A percentile compares a stretch with the other conserved stretches of the same genome.
Conservation (phyloP, 2,797 vertebrate species). For the Gymnocypris eckloni region DNA sequence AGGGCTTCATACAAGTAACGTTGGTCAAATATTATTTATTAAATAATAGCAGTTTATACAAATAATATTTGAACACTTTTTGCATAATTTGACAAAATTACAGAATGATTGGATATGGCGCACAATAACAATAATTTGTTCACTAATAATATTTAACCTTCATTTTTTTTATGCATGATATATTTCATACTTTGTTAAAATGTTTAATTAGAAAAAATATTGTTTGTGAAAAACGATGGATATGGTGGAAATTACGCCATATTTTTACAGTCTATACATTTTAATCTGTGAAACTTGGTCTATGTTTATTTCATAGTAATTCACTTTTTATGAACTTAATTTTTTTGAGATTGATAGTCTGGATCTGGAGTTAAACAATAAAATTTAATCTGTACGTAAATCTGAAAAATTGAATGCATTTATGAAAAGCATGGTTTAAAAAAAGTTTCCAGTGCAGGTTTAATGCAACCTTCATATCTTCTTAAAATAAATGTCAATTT, state of each 20-base stretch:
- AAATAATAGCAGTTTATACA: background rate
- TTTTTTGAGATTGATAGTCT: background rate
- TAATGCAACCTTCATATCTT: background rate
- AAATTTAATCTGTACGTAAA: background rate
- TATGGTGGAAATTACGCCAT: background rate
- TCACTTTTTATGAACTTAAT: background rate
- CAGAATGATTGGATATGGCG: background rate
- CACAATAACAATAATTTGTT: background rate
- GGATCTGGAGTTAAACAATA: background rate
- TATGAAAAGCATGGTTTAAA: background rate
- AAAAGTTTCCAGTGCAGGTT: background rate
- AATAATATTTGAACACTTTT: background rate
- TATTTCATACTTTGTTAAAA: background rate
- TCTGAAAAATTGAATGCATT: background rate
- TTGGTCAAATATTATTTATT: background rate
- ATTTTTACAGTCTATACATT: background rate
- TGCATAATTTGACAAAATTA: background rate
- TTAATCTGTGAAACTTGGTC: background rate
- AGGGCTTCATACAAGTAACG: background rate
- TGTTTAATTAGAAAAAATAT: background rate
- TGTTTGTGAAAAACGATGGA: no score
- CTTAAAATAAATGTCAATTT: no score
- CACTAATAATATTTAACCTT: background rate
- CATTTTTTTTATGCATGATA: background rate
- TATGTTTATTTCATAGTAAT: background rate